Percentiles rank a stretch among this genome's conserved stretches.
Conservation (phyloP, 2,113 vertebrate species). For the Anguilla rostrata region DNA sequence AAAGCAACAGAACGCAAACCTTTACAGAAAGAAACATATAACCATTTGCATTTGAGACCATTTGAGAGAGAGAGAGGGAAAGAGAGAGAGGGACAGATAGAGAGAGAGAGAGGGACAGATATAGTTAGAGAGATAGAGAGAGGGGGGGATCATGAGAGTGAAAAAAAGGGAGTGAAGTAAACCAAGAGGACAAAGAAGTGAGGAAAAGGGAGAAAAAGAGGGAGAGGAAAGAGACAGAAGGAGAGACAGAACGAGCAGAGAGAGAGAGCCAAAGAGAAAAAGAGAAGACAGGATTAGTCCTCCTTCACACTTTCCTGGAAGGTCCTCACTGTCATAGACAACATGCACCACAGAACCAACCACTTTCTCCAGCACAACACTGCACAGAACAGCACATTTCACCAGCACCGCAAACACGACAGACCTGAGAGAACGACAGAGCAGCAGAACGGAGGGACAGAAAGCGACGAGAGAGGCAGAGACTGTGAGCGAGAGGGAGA, state of each 20-base stretch:
- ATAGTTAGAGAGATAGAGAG: slow-evolving; percentile 13
- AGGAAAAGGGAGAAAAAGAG: neutral
- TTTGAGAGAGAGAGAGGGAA: too few species aligned
- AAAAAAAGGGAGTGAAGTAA: neutral
- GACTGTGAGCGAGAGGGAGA: neutral
- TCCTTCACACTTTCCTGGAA: too few species aligned
- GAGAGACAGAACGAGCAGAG: neutral
- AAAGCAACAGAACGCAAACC: neutral
- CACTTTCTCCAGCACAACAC: too few species aligned
- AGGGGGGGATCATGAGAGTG: neutral
- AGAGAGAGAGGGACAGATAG: neutral
- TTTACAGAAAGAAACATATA: neutral
- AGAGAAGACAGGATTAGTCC: neutral
- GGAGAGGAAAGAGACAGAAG: neutral
- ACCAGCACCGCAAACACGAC: too few species aligned
- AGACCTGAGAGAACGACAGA: neutral
- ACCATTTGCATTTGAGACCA: neutral
- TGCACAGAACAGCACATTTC: too few species aligned
- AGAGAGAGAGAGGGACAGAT: neutral
- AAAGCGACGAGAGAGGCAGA: neutral
- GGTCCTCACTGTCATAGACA: too few species aligned
- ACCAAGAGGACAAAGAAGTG: neutral
- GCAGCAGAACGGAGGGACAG: neutral
- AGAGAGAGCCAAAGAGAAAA: neutral
- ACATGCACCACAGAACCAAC: too few species aligned